Evolutionary conservation across 2,888 invertebrate species (phyloP).

Genomic region (Neoscelio sp.): DNA sequence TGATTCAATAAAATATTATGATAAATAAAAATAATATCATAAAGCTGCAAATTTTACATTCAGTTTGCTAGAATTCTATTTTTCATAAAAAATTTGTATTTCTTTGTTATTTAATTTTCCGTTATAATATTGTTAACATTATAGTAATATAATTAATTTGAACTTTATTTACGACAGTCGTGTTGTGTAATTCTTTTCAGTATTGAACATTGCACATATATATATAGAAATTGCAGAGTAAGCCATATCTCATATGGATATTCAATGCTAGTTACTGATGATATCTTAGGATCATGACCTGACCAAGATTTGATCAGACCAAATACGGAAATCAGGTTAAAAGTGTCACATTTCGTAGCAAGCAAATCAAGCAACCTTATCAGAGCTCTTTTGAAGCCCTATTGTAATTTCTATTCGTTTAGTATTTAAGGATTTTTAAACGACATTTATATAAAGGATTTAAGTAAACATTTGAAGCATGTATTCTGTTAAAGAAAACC

Average conservation of each 20-base stretch:
- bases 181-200: slow-evolving; percentile 35
- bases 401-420: slow-evolving; percentile 47
- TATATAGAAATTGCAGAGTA: background rate
- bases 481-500: background rate
- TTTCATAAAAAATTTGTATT: too few species aligned
- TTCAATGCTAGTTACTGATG: slow-evolving; percentile 53
- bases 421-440: slow-evolving; percentile 39
- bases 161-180: slow-evolving; percentile 41
- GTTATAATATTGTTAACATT: too few species aligned
- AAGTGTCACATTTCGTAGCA: slow-evolving; percentile 58
- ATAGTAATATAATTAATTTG: too few species aligned
- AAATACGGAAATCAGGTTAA: slow-evolving; percentile 57
- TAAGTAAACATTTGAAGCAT: background rate
- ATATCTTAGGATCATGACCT: slow-evolving; percentile 60
- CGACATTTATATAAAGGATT: slow-evolving; percentile 31
- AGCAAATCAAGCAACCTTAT: slow-evolving; percentile 63
- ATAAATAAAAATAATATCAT: too few species aligned
- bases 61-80: too few species aligned
- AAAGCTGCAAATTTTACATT: too few species aligned
- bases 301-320: slow-evolving; percentile 52
- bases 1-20: too few species aligned
- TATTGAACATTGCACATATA: background rate
- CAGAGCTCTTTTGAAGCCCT: slow-evolving; percentile 58
- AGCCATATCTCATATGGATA: slow-evolving; percentile 44
- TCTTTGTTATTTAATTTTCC: too few species aligned